Base-by-base conservation (phyloP, 2,888 invertebrate genomes). In the Amphiduros pacificus region DNA sequence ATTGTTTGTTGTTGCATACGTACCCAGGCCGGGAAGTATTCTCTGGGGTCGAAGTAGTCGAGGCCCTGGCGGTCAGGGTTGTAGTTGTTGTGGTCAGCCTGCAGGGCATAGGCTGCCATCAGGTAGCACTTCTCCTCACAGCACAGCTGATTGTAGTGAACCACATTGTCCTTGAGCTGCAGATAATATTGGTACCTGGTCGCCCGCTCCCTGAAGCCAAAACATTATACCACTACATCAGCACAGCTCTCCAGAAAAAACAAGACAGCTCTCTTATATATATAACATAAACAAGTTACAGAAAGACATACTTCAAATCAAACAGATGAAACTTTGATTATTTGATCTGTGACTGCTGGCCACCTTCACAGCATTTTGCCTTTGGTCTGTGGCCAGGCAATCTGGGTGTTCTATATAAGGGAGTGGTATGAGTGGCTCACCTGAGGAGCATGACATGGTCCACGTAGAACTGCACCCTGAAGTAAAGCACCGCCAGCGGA, bases 181-280 rank as follows among this genome's bases (percentile, higher is more conserved):
- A 93, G 87, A 85, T 94, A 98, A 84, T 97, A 98, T 80, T 95
- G 91, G 82, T 93, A 93, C 63, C 94, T 87, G 59, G 94, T 93
- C 73, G 91, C 88, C 78, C 93, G 93, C 86, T 96, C 94, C 84
- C 89, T 82, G 73, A 14, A 62, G 20, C 53, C 27, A 24, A 5
- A 51, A 49, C 49, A 49, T 36, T n/a, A n/a, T n/a, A n/a, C n/a
- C n/a, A n/a, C n/a, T n/a, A n/a, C n/a, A n/a, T n/a, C n/a, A n/a
- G n/a, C n/a, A n/a, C n/a, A n/a, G n/a, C n/a, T n/a, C n/a, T n/a
- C n/a, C n/a, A n/a, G n/a, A n/a, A n/a, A n/a, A n/a, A n/a, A n/a
- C n/a, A n/a, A n/a, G n/a, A n/a, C n/a, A n/a, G n/a, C n/a, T n/a
- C n/a, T n/a, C n/a, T n/a, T n/a, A n/a, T n/a, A n/a, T n/a, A n/a